Conservation (phyloP, 2,888 invertebrate species). For the Lissocephala sabroskyi region DNA sequence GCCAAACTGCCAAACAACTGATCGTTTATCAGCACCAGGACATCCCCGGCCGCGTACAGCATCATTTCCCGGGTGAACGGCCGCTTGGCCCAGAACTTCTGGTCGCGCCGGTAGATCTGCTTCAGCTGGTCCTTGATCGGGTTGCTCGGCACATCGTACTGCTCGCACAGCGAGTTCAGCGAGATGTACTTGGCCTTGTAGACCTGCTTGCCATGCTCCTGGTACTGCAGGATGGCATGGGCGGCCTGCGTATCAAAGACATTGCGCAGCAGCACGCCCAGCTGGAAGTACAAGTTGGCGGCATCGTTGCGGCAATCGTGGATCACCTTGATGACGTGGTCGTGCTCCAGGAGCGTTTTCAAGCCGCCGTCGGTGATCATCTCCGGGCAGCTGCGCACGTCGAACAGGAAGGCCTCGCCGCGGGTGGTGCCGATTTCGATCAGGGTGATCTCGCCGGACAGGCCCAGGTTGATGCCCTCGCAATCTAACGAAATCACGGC, state of each 20-base stretch:
- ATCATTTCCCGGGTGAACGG: constrained; percentile 94
- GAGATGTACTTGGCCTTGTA: constrained; percentile 96
- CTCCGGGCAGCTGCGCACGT: constrained; percentile 87
- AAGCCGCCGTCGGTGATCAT: constrained; percentile 86
- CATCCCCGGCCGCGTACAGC: constrained; percentile 91
- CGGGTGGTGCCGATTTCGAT: constrained; percentile 87
- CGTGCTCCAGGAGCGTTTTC: constrained; percentile 84
- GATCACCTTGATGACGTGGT: constrained; percentile 88
- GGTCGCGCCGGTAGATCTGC: constrained; percentile 87
- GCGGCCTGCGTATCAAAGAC: constrained; percentile 96
- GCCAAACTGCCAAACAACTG: constrained; percentile 84
- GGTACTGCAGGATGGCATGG: constrained; percentile 91
- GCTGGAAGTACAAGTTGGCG: constrained; percentile 88
- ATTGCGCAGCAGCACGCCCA: constrained; percentile 85
- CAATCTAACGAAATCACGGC: constrained; percentile 89
- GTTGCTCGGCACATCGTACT: constrained; percentile 89
- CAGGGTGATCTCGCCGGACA: constrained; percentile 89
- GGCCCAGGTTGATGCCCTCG: constrained; percentile 93
- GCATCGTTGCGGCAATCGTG: constrained; percentile 95
- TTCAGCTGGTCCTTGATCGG: constrained; percentile 93
- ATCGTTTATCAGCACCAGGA: constrained; percentile 88
- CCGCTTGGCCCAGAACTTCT: constrained; percentile 90
- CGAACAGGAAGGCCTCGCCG: constrained; percentile 90
- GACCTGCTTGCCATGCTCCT: constrained; percentile 91
- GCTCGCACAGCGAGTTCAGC: constrained; percentile 91